A percentile compares a stretch with the other conserved stretches of the same genome.
phyloP scores from a whole-genome alignment of 2,113 vertebrate species.

The Ginglymostoma cirratum region DNA sequence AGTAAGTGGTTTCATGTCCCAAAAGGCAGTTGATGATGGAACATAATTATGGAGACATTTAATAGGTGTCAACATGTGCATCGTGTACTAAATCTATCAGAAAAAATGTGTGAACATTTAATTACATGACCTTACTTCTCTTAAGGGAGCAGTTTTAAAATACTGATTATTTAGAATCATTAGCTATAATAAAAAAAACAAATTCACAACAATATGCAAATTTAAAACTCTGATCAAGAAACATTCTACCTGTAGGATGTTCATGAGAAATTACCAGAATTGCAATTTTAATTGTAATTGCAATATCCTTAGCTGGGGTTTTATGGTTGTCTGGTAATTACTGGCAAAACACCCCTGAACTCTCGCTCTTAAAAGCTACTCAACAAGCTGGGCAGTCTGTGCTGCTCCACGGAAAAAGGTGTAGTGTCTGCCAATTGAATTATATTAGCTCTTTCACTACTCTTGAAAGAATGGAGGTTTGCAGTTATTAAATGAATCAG shows the following conservation, averaged over 20 bases:
- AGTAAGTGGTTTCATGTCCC: background rate
- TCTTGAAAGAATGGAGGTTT: background rate
- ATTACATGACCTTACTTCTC: background rate
- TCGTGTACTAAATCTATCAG: background rate
- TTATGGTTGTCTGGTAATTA: background rate
- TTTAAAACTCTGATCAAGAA: background rate
- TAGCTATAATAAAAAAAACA: background rate
- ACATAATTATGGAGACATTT: background rate
- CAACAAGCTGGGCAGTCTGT: background rate
- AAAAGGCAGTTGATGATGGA: background rate
- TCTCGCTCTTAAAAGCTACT: background rate
- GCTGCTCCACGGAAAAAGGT: background rate
- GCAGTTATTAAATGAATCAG: background rate
- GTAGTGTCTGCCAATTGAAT: background rate
- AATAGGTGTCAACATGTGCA: background rate
- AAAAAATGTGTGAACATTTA: background rate
- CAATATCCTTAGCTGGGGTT: background rate
- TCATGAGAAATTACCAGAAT: background rate
- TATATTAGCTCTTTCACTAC: background rate
- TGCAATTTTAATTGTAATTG: background rate
- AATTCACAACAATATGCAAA: background rate
- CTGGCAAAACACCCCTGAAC: no score
- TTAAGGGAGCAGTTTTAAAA: background rate
- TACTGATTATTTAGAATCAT: slow-evolving; percentile 3
- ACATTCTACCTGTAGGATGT: background rate